Evolutionary conservation across 2,797 vertebrate species (phyloP), one percentile per base, ranked within the genome.

Genomic region (Halcyon chelicuti): DNA sequence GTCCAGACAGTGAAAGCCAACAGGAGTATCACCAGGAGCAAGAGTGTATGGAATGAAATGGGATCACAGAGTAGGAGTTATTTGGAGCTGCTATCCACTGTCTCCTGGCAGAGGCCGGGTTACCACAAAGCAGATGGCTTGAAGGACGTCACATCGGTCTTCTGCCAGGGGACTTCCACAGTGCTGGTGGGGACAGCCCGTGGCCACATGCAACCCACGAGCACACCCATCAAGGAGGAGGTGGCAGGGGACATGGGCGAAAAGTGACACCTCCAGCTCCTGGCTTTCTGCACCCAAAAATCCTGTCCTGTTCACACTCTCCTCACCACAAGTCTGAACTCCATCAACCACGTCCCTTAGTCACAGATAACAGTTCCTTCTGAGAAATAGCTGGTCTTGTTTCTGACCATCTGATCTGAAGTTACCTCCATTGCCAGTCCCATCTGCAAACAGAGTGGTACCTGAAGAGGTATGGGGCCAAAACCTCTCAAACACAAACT

Each of bases 101-200:
- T 81, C 62, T 88, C 76, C 88, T 96, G 96, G 93, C 96, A 93
- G 40, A 66, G 46, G 31, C 44, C 0, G 3, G 47, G 74, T 73
- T 63, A 96, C 96, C 93, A 88, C 96, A 93, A 39, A 93, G 61
- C 75, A 89, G 62, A 93, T 87, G 86, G 83, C 37, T 77, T 29
- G 33, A 76, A 83, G 79, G 54, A 91, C 1, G 10, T 88, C 76
- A 63, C 33, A 75, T 16, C 2, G 1, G 35, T 79, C n/a, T 29
- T 52, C n/a, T 94, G 96, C 96, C 96, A 97, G 97, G 95, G 97
- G 90, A 95, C 93, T 97, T 97, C 97, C 96, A 94, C 26, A 52
- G 84, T 5, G 54, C 72, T 67, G 71, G 16, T 58, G 65, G 54
- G 81, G 78, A 75, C 76, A 96, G 61, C 62, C 90, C 28, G 13